phyloP scores from a whole-genome alignment of 2,888 invertebrate species.

The Schizotus pectinicornis region DNA sequence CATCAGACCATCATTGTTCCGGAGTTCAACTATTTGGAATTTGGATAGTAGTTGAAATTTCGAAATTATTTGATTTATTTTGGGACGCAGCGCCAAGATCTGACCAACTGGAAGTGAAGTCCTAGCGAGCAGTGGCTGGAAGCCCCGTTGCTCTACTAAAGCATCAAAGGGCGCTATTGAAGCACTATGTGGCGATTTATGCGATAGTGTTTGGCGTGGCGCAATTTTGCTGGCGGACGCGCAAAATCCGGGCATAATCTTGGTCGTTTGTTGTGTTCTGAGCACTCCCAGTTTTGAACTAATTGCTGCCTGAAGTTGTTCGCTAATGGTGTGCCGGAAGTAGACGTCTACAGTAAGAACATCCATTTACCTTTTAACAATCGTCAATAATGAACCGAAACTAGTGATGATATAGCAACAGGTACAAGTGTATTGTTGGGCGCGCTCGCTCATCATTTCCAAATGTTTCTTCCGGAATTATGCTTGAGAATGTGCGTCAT shows the following conservation, averaged over 20 bases:
- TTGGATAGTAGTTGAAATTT: too few relatives aligned
- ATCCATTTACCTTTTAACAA: constrained; percentile 25
- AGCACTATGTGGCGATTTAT: constrained; percentile 2
- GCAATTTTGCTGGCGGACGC: neutral
- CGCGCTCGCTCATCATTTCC: constrained; percentile 23
- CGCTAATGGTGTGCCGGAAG: constrained; percentile 38
- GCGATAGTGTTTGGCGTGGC: constrained; percentile 1
- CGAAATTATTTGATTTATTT: too few relatives aligned
- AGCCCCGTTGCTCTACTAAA: too few relatives aligned
- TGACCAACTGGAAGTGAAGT: too few relatives aligned
- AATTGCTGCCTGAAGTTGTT: constrained; percentile 39
- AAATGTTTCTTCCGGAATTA: constrained; percentile 13
- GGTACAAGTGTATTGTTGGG: constrained; percentile 24
- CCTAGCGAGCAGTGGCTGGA: too few relatives aligned
- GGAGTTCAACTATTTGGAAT: too few relatives aligned
- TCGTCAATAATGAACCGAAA: constrained; percentile 21
- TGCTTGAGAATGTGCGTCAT: constrained; percentile 10
- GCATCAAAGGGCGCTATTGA: neutral
- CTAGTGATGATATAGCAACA: constrained; percentile 12
- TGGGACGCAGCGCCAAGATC: too few relatives aligned
- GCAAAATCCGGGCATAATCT: neutral
- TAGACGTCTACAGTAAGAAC: constrained; percentile 28
- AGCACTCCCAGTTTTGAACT: constrained; percentile 25
- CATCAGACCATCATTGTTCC: constrained; percentile 15
- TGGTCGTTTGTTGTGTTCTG: neutral